Conservation (phyloP, 1,140 invertebrate genomes). For the Cheumatopsyche charites region DNA sequence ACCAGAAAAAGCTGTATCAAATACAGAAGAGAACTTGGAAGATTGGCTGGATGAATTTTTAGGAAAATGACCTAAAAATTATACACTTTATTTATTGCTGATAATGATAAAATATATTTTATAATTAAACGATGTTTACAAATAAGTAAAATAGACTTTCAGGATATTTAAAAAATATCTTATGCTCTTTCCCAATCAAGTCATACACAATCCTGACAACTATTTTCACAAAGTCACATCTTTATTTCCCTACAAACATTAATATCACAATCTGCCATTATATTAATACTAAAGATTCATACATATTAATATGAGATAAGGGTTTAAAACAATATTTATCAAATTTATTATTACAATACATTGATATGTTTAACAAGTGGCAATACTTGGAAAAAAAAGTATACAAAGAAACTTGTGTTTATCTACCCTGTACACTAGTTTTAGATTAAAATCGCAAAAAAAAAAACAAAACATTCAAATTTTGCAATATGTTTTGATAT, state of each 20-base stretch:
- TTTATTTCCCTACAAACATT: no score
- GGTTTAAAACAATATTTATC: background rate
- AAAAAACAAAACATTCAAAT: no score
- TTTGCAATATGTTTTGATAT: no score
- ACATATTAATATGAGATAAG: no score
- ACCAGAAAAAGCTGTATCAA: background rate
- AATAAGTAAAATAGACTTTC: no score
- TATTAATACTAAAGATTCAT: background rate
- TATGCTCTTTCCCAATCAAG: no score
- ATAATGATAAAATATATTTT: slow-evolving; percentile 10
- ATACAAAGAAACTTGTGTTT: no score
- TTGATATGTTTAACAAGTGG: slow-evolving; percentile 17
- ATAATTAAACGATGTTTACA: background rate
- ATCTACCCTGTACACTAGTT: no score
- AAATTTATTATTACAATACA: background rate
- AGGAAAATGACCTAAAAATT: slow-evolving; percentile 40
- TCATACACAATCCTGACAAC: no score
- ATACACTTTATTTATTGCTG: background rate
- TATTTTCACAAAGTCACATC: background rate
- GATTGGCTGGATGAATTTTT: slow-evolving; percentile 61
- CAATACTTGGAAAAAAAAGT: slow-evolving; percentile 14
- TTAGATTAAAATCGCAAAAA: no score
- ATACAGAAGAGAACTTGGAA: slow-evolving; percentile 52
- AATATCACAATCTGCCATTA: no score
- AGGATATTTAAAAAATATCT: no score